phyloP scores from a whole-genome alignment of 1,140 invertebrate species.

The Trichonephila clavata region DNA sequence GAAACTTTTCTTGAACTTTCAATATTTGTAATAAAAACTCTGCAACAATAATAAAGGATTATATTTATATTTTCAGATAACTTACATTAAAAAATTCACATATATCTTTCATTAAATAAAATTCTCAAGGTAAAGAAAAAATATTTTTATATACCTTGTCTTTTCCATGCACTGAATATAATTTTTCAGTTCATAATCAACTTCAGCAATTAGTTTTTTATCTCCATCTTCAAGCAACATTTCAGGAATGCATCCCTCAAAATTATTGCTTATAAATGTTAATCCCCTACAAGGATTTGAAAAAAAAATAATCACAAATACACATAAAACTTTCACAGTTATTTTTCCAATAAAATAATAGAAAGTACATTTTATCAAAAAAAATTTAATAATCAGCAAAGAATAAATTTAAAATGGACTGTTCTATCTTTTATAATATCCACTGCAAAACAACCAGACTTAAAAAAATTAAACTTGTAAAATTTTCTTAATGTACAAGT shows the following conservation, averaged over 20 bases:
- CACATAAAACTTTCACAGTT: neutral
- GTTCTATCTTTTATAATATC: too few species aligned
- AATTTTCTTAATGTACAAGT: too few species aligned
- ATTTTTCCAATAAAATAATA: neutral
- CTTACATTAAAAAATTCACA: too few species aligned
- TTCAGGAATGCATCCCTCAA: constrained; percentile 88
- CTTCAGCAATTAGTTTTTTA: constrained; percentile 87
- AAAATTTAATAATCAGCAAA: neutral
- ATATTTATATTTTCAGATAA: neutral
- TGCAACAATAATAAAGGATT: neutral
- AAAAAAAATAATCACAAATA: neutral
- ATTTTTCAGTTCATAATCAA: constrained; percentile 90
- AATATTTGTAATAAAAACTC: neutral
- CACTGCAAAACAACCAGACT: too few species aligned
- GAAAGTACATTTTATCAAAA: neutral
- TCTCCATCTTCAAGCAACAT: constrained; percentile 88
- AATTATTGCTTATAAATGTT: constrained; percentile 93
- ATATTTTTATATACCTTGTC: constrained; percentile 82
- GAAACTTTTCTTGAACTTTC: too few species aligned
- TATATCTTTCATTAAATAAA: too few species aligned
- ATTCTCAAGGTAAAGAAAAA: neutral
- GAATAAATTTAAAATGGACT: too few species aligned
- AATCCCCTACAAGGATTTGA: constrained; percentile 85
- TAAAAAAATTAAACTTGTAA: too few species aligned
- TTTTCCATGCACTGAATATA: constrained; percentile 92